A percentile compares a stretch with the other conserved stretches of the same genome.
Conservation (phyloP, 2,888 invertebrate genomes). For the Carabus problematicus region DNA sequence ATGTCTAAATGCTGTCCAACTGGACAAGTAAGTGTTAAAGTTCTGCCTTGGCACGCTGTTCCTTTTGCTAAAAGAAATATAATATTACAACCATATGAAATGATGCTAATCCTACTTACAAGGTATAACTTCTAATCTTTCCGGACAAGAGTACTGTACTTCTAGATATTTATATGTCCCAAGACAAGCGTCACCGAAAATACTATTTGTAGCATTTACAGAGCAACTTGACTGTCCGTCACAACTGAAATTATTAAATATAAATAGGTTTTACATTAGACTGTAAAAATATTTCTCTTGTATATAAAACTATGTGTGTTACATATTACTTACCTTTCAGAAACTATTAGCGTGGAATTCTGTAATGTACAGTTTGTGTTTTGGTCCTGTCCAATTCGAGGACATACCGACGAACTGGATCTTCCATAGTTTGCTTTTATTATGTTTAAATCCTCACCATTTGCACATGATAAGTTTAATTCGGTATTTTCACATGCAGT, state of each 20-base stretch:
- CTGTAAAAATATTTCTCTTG: background rate
- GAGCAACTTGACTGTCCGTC: background rate
- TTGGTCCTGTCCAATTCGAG: background rate
- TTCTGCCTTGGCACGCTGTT: background rate
- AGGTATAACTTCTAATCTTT: background rate
- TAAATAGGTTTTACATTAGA: background rate
- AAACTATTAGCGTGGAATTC: background rate
- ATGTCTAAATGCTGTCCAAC: background rate
- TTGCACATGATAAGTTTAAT: conserved; percentile 8
- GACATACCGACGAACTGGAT: background rate
- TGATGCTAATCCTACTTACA: background rate
- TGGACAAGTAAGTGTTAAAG: background rate
- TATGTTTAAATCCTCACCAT: conserved; percentile 3
- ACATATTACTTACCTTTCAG: conserved; percentile 1
- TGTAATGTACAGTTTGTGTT: background rate
- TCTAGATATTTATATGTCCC: conserved; percentile 5
- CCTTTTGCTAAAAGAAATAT: background rate
- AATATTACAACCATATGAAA: background rate
- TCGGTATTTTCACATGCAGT: conserved; percentile 13
- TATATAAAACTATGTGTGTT: background rate
- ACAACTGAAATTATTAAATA: background rate
- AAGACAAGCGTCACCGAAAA: background rate
- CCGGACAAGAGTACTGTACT: background rate
- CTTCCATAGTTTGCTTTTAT: conserved; percentile 15
- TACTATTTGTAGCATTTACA: background rate